Conservation (phyloP, 2,113 vertebrate genomes). For the Coptodon bakossiorum region DNA sequence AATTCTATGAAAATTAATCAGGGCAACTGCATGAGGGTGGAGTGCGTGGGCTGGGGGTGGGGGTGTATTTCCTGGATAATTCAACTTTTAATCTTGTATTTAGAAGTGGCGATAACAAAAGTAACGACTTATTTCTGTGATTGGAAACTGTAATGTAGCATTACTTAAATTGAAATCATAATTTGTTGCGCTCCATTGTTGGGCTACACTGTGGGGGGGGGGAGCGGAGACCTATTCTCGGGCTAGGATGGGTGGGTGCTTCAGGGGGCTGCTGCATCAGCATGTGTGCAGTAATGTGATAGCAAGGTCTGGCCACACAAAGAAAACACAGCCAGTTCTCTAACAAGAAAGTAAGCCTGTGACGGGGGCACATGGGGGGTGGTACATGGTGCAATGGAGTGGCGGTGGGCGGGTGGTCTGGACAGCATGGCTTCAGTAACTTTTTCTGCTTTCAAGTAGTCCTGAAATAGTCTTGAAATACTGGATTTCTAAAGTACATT, state of each 20-base stretch:
- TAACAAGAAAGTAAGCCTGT: slow-evolving; percentile 58
- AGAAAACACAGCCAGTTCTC: slow-evolving; percentile 71
- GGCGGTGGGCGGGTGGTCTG: not conserved
- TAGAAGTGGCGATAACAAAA: slow-evolving; percentile 34
- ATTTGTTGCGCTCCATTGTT: slow-evolving; percentile 50
- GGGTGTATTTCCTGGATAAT: slow-evolving; percentile 33
- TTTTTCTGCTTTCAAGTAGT: slow-evolving; percentile 36
- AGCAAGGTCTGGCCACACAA: slow-evolving; percentile 64
- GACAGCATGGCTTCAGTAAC: slow-evolving; percentile 33
- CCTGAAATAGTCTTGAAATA: not conserved
- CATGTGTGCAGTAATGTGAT: slow-evolving; percentile 77
- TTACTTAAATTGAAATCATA: slow-evolving; percentile 37
- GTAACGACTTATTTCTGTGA: slow-evolving; percentile 28
- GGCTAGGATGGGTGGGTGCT: not conserved
- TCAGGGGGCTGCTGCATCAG: slow-evolving; percentile 68
- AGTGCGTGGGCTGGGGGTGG: not conserved
- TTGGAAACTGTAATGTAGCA: slow-evolving; percentile 23
- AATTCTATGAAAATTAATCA: slow-evolving; percentile 60
- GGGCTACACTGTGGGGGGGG: not conserved
- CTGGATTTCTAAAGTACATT: slow-evolving; percentile 1
- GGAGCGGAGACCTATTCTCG: no score
- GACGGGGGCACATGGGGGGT: slow-evolving; percentile 7
- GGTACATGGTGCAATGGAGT: not conserved
- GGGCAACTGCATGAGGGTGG: not conserved
- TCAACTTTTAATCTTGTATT: slow-evolving; percentile 50